Conservation (phyloP, 2,113 vertebrate genomes). For the Stegastes partitus region DNA sequence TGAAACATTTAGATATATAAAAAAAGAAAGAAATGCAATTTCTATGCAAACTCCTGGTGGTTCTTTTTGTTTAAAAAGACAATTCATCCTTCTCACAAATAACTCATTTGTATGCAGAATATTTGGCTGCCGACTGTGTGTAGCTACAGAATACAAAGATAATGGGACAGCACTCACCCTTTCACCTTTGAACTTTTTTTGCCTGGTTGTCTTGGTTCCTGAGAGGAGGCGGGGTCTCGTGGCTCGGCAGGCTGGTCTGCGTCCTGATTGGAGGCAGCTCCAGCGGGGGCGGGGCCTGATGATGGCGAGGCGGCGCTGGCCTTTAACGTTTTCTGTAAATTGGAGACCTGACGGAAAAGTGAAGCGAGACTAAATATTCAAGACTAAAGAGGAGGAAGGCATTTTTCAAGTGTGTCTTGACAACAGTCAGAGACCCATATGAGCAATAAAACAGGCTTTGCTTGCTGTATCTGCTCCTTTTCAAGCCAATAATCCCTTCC, state of each 20-base stretch:
- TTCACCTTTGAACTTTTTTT: constrained; percentile 98
- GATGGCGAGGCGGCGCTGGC: constrained; percentile 89
- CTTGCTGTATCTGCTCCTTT: constrained; percentile 1
- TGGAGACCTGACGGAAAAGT: constrained; percentile 88
- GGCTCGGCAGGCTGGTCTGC: constrained; percentile 86
- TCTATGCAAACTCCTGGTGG: constrained; percentile 51
- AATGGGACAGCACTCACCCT: constrained; percentile 86
- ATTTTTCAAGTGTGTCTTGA: background rate
- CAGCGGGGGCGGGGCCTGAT: constrained; percentile 88
- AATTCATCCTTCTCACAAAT: background rate
- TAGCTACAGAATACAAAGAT: background rate
- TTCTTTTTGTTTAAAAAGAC: background rate
- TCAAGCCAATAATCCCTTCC: background rate
- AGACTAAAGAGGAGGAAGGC: background rate
- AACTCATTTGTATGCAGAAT: no score
- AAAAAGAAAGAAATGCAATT: constrained; percentile 47
- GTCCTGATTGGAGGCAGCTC: constrained; percentile 90
- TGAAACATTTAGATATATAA: constrained; percentile 38
- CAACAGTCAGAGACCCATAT: background rate
- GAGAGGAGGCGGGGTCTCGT: constrained; percentile 90
- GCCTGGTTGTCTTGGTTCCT: constrained; percentile 94
- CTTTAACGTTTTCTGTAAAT: constrained; percentile 97
- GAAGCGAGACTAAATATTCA: background rate
- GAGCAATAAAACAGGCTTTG: background rate
- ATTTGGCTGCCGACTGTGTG: background rate